These are phyloP conservation scores for Drosophila willistoni DNA, from an alignment of 1,140 invertebrate species.

Conservation along the genomic window DNA sequence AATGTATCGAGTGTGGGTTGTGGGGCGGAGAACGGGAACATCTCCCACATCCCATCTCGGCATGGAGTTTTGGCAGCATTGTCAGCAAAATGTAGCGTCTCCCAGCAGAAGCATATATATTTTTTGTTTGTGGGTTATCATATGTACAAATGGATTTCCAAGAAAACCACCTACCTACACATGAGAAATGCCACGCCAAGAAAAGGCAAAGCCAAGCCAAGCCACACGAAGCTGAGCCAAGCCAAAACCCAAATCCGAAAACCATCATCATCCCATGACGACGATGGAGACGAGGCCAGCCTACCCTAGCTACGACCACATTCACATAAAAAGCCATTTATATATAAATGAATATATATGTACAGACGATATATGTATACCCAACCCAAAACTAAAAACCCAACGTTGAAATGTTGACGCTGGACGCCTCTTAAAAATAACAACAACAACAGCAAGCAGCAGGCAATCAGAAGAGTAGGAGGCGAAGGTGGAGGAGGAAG, in stretches of 20 bases:
- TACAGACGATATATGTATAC: constrained; percentile 43
- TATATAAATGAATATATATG: constrained; percentile 25
- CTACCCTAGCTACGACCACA: constrained; percentile 27
- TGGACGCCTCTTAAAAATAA: constrained; percentile 76
- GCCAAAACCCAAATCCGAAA: constrained; percentile 30
- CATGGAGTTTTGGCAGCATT: background rate
- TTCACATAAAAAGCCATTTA: constrained; percentile 4
- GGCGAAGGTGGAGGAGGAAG: constrained; percentile 28
- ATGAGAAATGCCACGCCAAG: constrained; percentile 52
- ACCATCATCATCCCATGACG: constrained; percentile 31
- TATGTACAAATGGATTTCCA: constrained; percentile 65
- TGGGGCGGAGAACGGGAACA: background rate
- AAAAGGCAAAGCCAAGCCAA: constrained; percentile 22
- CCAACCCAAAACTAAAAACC: constrained; percentile 68
- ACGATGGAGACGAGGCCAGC: constrained; percentile 10
- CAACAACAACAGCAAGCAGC: constrained; percentile 64
- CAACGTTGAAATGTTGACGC: constrained; percentile 70
- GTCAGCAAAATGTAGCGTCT: constrained; percentile 56
- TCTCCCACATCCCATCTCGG: constrained; percentile 11
- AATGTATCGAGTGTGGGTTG: background rate
- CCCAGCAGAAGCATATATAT: background rate
- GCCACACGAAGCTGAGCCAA: constrained; percentile 41
- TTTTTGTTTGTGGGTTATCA: constrained; percentile 54
- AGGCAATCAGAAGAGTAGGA: constrained; percentile 56
- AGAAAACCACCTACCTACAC: constrained; percentile 68